Conservation (phyloP, 2,113 vertebrate species). For the Poeciliopsis retropinna region DNA sequence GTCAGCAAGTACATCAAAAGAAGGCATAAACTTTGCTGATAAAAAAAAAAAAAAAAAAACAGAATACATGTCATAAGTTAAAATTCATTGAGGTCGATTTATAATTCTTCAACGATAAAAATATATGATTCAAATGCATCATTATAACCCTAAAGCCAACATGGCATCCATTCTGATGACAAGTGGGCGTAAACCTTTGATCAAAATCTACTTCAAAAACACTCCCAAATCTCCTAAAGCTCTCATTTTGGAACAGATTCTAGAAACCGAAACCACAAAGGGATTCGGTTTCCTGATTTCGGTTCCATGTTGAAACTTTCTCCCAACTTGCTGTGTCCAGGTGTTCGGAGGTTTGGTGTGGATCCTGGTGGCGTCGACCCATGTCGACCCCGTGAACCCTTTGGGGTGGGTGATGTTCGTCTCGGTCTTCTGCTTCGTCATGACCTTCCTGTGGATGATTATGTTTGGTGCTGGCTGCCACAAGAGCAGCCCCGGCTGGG, state of each 20-base stretch:
- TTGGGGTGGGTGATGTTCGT: conserved; percentile 88
- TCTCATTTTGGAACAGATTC: too few relatives aligned
- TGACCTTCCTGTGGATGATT: conserved; percentile 79
- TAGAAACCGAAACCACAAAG: not conserved
- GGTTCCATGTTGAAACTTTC: not conserved
- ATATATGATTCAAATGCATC: not conserved
- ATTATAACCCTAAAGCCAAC: too few relatives aligned
- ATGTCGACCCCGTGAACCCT: conserved; percentile 51
- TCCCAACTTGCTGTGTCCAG: conserved; percentile 50
- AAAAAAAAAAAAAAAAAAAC: too few relatives aligned
- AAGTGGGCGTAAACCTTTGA: too few relatives aligned
- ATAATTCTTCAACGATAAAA: not conserved
- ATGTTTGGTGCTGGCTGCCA: conserved; percentile 76
- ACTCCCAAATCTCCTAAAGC: not conserved
- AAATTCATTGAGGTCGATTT: not conserved
- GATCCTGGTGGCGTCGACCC: conserved; percentile 83
- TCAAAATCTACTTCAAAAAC: too few relatives aligned
- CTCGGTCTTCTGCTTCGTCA: conserved; percentile 84
- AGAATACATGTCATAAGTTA: not conserved
- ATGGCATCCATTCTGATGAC: too few relatives aligned
- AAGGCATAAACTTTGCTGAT: too few relatives aligned
- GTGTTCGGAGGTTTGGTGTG: conserved; percentile 85
- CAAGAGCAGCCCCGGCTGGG: conserved; percentile 72
- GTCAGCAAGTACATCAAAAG: too few relatives aligned
- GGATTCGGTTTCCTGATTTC: too few relatives aligned